Percentiles rank a stretch among this genome's conserved stretches.
Evolutionary conservation across 2,797 vertebrate genomes (phyloP).

Genomic region (Sebastes kiyomatsui): DNA sequence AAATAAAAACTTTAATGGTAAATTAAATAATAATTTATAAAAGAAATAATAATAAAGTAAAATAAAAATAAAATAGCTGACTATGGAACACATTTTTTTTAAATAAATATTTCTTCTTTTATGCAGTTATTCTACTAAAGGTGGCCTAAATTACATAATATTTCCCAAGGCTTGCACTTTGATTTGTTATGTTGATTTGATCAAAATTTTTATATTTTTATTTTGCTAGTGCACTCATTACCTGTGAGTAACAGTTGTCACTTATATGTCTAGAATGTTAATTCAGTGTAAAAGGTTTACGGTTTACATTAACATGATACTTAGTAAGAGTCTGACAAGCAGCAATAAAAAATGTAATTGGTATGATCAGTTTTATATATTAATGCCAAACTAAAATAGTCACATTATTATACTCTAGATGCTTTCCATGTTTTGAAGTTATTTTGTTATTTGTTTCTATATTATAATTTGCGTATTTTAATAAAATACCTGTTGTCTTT

Average conservation of each 20-base stretch:
- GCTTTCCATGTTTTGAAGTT: background rate
- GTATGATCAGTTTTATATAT: background rate
- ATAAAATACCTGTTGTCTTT: background rate
- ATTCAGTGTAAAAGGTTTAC: background rate
- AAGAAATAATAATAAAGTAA: background rate
- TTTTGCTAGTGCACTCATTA: background rate
- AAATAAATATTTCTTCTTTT: background rate
- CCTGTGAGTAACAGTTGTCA: background rate
- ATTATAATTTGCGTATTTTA: background rate
- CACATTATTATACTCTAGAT: background rate
- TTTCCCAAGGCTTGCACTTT: background rate
- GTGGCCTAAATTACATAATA: background rate
- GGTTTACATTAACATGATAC: background rate
- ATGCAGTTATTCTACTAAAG: background rate
- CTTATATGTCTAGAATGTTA: background rate
- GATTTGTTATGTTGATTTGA: background rate
- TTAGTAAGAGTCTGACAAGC: background rate
- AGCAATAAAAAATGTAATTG: background rate
- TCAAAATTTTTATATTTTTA: accelerated
- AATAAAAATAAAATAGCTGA: background rate
- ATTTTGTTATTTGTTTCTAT: background rate
- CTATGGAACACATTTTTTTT: background rate
- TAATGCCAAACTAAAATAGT: background rate
- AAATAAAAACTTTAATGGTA: accelerated
- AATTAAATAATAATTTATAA: background rate